A percentile compares a stretch with the other conserved stretches of the same genome.
Conservation (phyloP, 2,797 vertebrate genomes). For the Loris lydekkerianus region DNA sequence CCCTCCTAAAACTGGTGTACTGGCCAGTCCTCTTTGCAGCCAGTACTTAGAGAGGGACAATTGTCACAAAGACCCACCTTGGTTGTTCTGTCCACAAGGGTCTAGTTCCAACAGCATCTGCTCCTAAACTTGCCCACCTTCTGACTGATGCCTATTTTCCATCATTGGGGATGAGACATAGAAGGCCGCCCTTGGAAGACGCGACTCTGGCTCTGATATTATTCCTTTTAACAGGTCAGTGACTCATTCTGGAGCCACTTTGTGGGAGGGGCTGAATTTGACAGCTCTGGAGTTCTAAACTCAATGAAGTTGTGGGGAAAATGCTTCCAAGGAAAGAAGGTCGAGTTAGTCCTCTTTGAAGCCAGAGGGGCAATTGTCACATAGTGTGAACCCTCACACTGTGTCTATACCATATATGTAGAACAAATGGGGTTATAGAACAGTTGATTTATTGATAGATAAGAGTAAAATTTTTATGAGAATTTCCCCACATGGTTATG, state of each 20-base stretch:
- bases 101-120: constrained; percentile 23
- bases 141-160: not conserved
- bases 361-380: no score
- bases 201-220: not conserved
- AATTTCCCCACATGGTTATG: not conserved
- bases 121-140: not conserved
- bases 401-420: not conserved
- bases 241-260: not conserved
- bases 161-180: not conserved
- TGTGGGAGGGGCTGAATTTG: not conserved
- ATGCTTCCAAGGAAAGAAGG: not conserved
- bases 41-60: not conserved
- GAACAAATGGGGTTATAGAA: not conserved
- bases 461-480: not conserved
- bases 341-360: not conserved
- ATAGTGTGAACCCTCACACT: not conserved
- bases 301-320: not conserved
- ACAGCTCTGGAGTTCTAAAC: not conserved
- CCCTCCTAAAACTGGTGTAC: not conserved
- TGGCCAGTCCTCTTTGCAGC: not conserved
- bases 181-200: not conserved
- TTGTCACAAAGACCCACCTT: not conserved
- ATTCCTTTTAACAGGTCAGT: not conserved
- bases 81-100: not conserved
- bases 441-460: not conserved